Conservation (phyloP, 2,113 vertebrate genomes). For the Xiphias gladius region DNA sequence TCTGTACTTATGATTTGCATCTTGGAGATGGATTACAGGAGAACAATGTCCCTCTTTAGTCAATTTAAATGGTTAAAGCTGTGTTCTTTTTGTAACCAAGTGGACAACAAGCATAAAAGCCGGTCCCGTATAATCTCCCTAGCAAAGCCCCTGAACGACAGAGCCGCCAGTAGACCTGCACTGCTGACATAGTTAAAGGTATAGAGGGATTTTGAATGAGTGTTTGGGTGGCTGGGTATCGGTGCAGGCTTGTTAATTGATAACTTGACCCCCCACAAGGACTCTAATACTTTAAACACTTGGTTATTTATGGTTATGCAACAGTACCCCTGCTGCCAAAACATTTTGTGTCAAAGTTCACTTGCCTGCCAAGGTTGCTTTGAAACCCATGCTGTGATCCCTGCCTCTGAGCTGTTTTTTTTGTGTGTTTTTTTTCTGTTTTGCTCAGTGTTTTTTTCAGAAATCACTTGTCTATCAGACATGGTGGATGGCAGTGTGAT, state of each 20-base stretch:
- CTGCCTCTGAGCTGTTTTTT: background rate
- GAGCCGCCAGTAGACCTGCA: slow-evolving; percentile 45
- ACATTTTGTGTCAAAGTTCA: slow-evolving; percentile 60
- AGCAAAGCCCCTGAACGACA: slow-evolving; percentile 49
- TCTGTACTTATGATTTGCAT: slow-evolving; percentile 43
- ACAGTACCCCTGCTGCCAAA: slow-evolving; percentile 46
- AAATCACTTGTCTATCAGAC: background rate
- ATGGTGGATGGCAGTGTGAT: background rate
- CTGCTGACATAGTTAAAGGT: slow-evolving; percentile 29
- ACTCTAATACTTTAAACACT: slow-evolving; percentile 39
- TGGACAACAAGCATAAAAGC: slow-evolving; percentile 62
- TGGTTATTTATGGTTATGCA: slow-evolving; percentile 48
- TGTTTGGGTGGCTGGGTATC: slow-evolving; percentile 49
- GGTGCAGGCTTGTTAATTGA: slow-evolving; percentile 64
- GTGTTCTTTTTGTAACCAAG: slow-evolving; percentile 46
- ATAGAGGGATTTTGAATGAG: slow-evolving; percentile 20
- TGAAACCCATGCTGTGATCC: slow-evolving; percentile 9
- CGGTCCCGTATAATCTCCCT: slow-evolving; percentile 53
- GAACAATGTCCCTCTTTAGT: slow-evolving; percentile 61
- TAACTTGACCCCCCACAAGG: slow-evolving; percentile 70
- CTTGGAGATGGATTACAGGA: slow-evolving; percentile 48
- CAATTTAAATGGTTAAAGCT: slow-evolving; percentile 48
- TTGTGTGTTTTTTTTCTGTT: too few relatives aligned
- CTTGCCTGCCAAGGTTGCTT: background rate
- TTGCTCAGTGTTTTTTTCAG: background rate